A percentile compares a stretch with the other conserved stretches of the same genome.
Conservation (phyloP, 2,113 vertebrate species). For the Urocynchramus pylzowi region DNA sequence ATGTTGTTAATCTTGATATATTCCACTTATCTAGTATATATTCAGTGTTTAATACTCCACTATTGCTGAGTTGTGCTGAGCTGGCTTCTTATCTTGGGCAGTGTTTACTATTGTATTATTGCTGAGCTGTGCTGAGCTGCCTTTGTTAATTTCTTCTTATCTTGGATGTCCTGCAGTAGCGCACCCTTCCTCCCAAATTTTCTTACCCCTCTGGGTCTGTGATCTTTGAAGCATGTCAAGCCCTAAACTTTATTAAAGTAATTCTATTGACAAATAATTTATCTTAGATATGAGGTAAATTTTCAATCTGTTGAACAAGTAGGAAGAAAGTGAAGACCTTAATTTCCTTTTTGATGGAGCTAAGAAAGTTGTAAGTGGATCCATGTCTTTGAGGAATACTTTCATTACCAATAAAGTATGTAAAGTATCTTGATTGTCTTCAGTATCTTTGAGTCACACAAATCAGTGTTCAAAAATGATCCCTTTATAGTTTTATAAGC, state of each 20-base stretch:
- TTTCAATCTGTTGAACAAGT: neutral
- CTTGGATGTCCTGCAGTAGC: neutral
- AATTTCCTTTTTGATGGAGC: neutral
- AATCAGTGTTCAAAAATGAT: neutral
- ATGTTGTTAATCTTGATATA: neutral
- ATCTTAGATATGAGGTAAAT: neutral
- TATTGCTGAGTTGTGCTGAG: neutral
- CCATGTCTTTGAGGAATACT: neutral
- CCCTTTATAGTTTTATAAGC: neutral
- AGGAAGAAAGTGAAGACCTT: neutral
- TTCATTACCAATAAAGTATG: constrained; percentile 41
- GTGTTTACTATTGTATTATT: neutral
- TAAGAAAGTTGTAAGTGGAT: neutral
- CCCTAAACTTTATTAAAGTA: neutral
- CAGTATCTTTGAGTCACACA: neutral
- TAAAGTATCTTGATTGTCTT: neutral
- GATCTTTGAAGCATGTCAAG: neutral
- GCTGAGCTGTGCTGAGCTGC: neutral
- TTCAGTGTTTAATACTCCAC: neutral
- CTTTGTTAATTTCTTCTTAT: neutral
- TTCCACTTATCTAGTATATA: neutral
- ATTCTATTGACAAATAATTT: neutral
- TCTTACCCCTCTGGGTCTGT: neutral
- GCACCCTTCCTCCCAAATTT: neutral
- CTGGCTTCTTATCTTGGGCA: neutral